Evolutionary conservation across 2,113 vertebrate species (phyloP).

Genomic region (Pseudorasbora parva): DNA sequence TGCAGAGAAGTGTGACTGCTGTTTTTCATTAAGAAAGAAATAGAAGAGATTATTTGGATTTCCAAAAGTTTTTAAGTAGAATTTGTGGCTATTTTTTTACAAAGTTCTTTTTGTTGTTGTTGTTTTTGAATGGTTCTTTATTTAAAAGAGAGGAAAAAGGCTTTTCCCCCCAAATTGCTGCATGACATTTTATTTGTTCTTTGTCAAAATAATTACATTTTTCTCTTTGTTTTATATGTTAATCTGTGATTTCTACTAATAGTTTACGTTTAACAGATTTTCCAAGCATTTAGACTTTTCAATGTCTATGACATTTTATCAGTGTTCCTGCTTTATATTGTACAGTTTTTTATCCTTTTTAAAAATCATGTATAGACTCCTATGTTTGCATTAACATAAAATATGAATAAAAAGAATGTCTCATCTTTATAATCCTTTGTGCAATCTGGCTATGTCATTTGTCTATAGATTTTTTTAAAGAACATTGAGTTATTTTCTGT

Average conservation of each 20-base stretch:
- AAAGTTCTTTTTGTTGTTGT: background rate
- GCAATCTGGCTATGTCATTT: background rate
- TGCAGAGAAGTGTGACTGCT: background rate
- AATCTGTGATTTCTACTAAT: constrained; percentile 49
- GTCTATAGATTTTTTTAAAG: background rate
- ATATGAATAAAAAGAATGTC: constrained; percentile 86
- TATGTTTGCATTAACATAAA: constrained; percentile 74
- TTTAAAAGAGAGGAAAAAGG: constrained; percentile 18
- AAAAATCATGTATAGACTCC: constrained; percentile 76
- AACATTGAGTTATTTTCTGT: background rate
- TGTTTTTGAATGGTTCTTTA: background rate
- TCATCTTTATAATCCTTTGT: constrained; percentile 66
- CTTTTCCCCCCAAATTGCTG: constrained; percentile 70
- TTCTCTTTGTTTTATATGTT: constrained; percentile 43
- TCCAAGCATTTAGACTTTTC: constrained; percentile 45
- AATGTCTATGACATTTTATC: constrained; percentile 37
- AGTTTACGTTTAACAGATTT: constrained; percentile 43
- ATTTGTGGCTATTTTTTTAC: constrained; percentile 16
- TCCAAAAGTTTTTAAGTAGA: background rate
- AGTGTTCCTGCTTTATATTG: constrained; percentile 67
- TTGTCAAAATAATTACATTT: constrained; percentile 32
- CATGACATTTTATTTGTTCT: constrained; percentile 75
- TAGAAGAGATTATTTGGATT: background rate
- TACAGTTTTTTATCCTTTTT: constrained; percentile 84
- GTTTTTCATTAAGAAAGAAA: constrained; percentile 18